Base-by-base conservation (phyloP, 2,797 vertebrate species). In the Malacoraja senta region DNA sequence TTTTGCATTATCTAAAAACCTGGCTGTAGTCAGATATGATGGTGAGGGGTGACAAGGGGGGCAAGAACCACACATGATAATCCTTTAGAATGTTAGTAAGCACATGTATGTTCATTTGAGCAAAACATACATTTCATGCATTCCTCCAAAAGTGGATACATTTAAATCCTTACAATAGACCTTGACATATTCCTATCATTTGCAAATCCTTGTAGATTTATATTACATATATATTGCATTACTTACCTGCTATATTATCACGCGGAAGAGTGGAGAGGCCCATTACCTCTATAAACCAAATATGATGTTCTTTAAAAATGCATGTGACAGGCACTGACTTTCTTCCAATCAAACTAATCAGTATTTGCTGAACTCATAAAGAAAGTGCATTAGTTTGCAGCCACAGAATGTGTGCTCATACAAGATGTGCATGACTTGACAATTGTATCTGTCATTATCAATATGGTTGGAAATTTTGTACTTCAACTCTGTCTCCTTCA, bases 351-450 rank as follows among this genome's bases (percentile, higher is more conserved):
- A 44, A 74, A 38, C 32, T 65, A 72, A 91, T 91, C 68, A 71
- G n/a, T 74, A 72, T 71, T 72, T 72, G 32, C 68, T 72, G 88
- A 91, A 91, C 32, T 91, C 68, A 32, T 91, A 91, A 72, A 91
- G 88, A 26, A 91, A 44, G 72, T 44, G 32, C 15, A 74, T 91
- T 91, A 44, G 65, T 72, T 91, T 35, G 24, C 88, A 53, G 58
- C 29, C 61, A 32, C 83, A 63, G 63, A 86, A 72, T 91, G 88
- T 91, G 65, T 91, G n/a, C 88, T 86, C 83, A 32, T 65, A 63
- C 83, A 86, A 63, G 83, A 86, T 86, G 83, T 86, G 10, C 88
- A 91, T 91, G 88, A 91, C 88, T 72, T 44, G 88, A 44, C 88
- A 72, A 91, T 13, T 91, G 35, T 19, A 0, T 38, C 68, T 91